These are phyloP conservation scores for Callocephalon fimbriatum DNA, from an alignment of 2,113 vertebrate species.

Conservation along the genomic window DNA sequence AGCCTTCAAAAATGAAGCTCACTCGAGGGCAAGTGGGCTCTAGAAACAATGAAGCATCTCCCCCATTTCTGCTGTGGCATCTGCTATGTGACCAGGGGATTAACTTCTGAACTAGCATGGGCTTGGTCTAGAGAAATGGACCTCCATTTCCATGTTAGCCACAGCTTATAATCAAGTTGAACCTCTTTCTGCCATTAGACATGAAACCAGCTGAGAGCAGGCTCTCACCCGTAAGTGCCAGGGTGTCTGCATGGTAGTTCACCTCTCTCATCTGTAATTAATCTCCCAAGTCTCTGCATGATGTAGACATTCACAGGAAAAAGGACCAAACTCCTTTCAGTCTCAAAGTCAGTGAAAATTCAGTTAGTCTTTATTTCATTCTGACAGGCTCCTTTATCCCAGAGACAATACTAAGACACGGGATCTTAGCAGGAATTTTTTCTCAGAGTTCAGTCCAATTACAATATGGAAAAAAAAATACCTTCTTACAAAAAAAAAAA, in stretches of 20 bases:
- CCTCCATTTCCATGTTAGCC: not conserved
- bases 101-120: rapidly evolving
- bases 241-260: not conserved
- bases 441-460: not conserved
- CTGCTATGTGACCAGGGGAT: not conserved
- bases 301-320: not conserved
- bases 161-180: not conserved
- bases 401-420: not conserved
- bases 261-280: not conserved
- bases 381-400: constrained; percentile 29
- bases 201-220: not conserved
- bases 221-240: not conserved
- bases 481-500: not conserved
- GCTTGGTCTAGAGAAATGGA: not conserved
- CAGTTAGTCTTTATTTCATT: constrained; percentile 50
- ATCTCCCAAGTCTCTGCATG: not conserved
- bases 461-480: not conserved
- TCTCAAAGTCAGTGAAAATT: constrained; percentile 37
- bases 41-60: not conserved
- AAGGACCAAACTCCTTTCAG: not conserved
- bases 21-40: not conserved
- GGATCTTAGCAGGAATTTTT: not conserved
- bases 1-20: not conserved
- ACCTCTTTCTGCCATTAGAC: not conserved
- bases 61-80: not conserved